Evolutionary conservation across 23 tunicate genomes (phyloP), one percentile per base, ranked within the genome.

Genomic region (Clavelina lepadiformis): DNA sequence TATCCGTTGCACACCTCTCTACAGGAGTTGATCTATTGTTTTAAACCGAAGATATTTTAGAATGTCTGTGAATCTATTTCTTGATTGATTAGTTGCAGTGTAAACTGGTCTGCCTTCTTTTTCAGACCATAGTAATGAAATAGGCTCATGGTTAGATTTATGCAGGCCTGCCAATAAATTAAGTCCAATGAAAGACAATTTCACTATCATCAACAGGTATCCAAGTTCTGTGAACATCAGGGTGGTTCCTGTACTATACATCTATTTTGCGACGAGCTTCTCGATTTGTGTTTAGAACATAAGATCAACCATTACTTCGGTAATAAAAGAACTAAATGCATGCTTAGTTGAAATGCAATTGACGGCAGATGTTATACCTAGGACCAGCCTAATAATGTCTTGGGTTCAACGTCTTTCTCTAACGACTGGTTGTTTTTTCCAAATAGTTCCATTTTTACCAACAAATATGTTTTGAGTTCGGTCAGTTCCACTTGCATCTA

Each of bases 91-190:
- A 53, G 21, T 53, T 53, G 58, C 58, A 53, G 21, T 53, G 22
- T 53, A 53, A 11, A 53, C 22, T 13, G 58, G 58, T 53, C 58
- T 53, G 15, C 15, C n/a, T n/a, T n/a, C n/a, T n/a, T n/a, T 41
- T 41, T 41, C 49, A 11, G 49, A 41, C 49, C 49, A 53, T 8
- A 8, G 58, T n/a, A 27, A 53, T 5, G 58, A 53, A 8, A 53
- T 53, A 53, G 58, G 58, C 58, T n/a, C 58, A 53, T 53, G 58
- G 23, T 53, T 53, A 53, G 58, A 53, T 53, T 53, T 53, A 53
- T 53, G 58, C 58, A 53, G 5, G 15, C 58, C 58, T 53, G 58
- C 58, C 22, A 53, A 53, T n/a, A 53, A 53, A n/a, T 53, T 53
- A 6, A 53, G 58, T 53, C 58, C 58, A 27, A 25, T 53, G 58